Evolutionary conservation across 2,113 vertebrate species (phyloP), one percentile per base, ranked within the genome.

Genomic region (Pao palembangensis): DNA sequence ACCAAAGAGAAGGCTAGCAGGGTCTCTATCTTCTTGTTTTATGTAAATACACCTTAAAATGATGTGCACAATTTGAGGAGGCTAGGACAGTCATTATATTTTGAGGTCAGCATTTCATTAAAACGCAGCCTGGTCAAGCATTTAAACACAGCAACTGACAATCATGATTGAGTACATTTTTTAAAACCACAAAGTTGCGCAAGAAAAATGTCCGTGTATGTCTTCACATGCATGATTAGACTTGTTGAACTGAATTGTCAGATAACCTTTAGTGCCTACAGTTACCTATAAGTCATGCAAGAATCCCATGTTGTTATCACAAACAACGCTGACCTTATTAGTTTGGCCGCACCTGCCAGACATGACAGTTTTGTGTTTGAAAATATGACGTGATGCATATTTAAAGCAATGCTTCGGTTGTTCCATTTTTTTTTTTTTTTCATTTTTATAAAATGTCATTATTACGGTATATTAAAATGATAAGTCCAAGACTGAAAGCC

Each of bases 41-140:
- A 50, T 56, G 31, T 43, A 21, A 43, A 19, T 18, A 44, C n/a
- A 17, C 42, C 57, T 18, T 62, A 51, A 46, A 55, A 55, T 55
- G 60, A 42, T 55, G 20, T 56, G 25, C 17, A 47, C 46, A 54
- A 55, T 77, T 75, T 79, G 58, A 74, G 55, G 53, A 58, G 28
- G 38, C 17, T 51, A 34, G 23, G 62, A 42, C 7, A n/a, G 25
- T 42, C 48, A 58, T 43, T 62, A 57, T 64, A 56, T 66, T 47
- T 71, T 59, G 23, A 66, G 49, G 61, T 43, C 16, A 18, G 18
- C 25, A 34, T 31, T 52, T 5, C n/a, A 52, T 49, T 31, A 18
- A 13, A 61, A 47, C 53, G 15, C 15, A 19, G 38, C 51, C n/a
- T 64, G 44, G 66, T 61, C 11, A 49, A 7, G 18, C 18, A 10